phyloP scores from a whole-genome alignment of 2,113 vertebrate genomes.

The Deroptyus accipitrinus region DNA sequence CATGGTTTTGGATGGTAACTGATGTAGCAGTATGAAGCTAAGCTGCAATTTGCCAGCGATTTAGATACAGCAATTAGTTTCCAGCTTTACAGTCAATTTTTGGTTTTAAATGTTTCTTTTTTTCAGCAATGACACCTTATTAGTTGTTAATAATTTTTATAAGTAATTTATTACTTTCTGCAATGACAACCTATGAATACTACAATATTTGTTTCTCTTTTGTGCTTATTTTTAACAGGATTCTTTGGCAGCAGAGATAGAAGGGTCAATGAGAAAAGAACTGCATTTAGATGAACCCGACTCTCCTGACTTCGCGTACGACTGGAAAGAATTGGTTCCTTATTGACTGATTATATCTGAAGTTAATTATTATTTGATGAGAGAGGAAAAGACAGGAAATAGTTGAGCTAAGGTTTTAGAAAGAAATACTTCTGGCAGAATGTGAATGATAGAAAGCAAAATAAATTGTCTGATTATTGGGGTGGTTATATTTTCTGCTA shows the following conservation, averaged over 20 bases:
- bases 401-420: background rate
- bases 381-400: background rate
- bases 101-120: background rate
- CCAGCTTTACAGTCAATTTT: background rate
- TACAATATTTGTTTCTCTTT: background rate
- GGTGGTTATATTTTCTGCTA: background rate
- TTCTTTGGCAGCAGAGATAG: conserved; percentile 96
- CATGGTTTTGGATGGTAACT: background rate
- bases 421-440: background rate
- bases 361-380: background rate
- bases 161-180: background rate
- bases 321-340: background rate
- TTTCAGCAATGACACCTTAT: background rate
- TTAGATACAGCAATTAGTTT: background rate
- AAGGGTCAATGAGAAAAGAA: conserved; percentile 97
- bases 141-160: background rate
- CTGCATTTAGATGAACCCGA: conserved; percentile 92
- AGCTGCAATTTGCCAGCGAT: background rate
- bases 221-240: conserved; percentile 80
- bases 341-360: background rate
- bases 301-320: conserved; percentile 84
- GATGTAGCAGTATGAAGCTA: background rate
- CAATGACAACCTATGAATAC: background rate
- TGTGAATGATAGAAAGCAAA: background rate
- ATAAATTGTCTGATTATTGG: background rate